Evolutionary conservation across 1,140 invertebrate genomes (phyloP), one percentile per base, ranked within the genome.

Genomic region (Bombus balteatus): DNA sequence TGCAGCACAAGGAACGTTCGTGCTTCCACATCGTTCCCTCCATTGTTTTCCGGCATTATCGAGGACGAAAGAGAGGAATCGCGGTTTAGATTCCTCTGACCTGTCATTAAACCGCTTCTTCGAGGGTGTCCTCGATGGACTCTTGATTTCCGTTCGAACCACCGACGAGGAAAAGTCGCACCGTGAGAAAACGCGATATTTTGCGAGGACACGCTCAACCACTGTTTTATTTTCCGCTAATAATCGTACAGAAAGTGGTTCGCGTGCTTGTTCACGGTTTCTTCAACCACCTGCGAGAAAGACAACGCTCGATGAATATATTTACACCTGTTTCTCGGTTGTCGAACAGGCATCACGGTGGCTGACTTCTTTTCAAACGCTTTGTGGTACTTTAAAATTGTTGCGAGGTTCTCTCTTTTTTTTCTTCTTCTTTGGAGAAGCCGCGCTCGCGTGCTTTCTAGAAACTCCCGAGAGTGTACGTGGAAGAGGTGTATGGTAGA

Each of bases 1-100:
- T 89, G 47, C 13, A 39, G 3, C 43, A 22, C 39, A 75, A 68
- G 57, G 47, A 86, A 84, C 72, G 79, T 82, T 62, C 78, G 81
- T 87, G 84, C 77, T 43, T 70, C 12, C 47, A 57, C 87, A 82
- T 86, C 75, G 82, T 88, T 91, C 28, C 88, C 86, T 34, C 87
- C 91, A 93, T 94, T 94, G 93, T 94, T 92, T 94, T 94, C 92
- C 78, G 80, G 90, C 87, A 91, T 91, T 91, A 93, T 92, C 90
- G 88, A 75, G 43, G 10, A 80, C 57, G 66, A 66, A 34, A 47
- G 22, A 9, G 39, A 81, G 82, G 68, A 85, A 39, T 85, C 91
- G 90, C 90, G 91, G 92, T 92, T 94, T 93, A 93, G 93, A 93
- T 92, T 94, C 93, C 43, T 9, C 32, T 84, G 77, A 62, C 80